Evolutionary conservation across 2,888 invertebrate species (phyloP).

Genomic region (Hirtodrosophila trivittata): DNA sequence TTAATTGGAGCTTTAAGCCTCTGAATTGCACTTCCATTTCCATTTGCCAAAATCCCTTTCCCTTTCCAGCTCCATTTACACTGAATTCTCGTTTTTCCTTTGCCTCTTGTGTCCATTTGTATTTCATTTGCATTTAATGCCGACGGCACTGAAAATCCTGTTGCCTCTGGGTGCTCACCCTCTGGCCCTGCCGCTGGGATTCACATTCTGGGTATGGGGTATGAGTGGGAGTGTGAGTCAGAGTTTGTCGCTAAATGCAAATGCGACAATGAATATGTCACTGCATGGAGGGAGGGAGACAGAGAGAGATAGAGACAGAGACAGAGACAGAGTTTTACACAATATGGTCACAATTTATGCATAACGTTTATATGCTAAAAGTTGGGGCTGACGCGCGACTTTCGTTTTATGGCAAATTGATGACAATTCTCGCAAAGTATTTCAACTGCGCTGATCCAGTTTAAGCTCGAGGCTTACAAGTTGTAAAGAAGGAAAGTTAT

Average conservation of each 20-base stretch:
- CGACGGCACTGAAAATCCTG: conserved; percentile 15
- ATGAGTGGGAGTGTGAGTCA: neutral
- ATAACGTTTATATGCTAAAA: neutral
- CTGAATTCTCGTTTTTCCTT: conserved; percentile 4
- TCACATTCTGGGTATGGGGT: too few relatives aligned
- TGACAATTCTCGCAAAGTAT: neutral
- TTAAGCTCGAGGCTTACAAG: neutral
- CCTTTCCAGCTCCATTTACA: neutral
- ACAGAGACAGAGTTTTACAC: neutral
- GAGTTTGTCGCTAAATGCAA: conserved; percentile 36
- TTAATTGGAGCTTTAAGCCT: conserved; percentile 63
- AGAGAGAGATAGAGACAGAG: neutral
- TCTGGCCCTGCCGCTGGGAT: neutral
- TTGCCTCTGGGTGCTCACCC: neutral
- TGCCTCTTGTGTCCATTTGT: conserved; percentile 7
- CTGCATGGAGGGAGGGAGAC: neutral
- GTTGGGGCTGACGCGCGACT: conserved; percentile 2
- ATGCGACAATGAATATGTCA: conserved; percentile 52
- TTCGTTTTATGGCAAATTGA: neutral
- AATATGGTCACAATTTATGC: conserved; percentile 32
- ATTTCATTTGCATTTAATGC: conserved; percentile 5
- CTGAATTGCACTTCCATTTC: conserved; percentile 10
- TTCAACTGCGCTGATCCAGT: conserved; percentile 1
- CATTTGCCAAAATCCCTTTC: neutral
- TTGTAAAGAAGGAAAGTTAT: too few relatives aligned